Conservation (phyloP, 2,113 vertebrate species). For the Myotis davidii region DNA sequence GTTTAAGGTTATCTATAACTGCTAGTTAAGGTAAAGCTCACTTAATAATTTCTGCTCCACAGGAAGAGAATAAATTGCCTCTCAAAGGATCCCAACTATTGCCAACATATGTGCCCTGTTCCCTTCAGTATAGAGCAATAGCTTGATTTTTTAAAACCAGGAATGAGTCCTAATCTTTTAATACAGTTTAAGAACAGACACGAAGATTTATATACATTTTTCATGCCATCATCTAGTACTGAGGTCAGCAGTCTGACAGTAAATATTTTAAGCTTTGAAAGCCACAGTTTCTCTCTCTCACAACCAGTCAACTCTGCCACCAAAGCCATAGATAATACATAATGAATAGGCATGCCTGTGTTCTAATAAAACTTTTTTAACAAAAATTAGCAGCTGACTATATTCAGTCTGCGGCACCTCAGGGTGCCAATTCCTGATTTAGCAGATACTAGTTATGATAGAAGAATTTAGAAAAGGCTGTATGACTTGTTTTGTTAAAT, state of each 20-base stretch:
- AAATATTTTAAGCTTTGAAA: background rate
- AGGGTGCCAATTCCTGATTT: background rate
- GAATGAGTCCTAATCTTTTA: background rate
- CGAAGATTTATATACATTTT: background rate
- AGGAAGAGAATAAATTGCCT: background rate
- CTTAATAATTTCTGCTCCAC: background rate
- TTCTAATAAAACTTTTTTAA: conserved; percentile 27
- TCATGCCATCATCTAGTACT: background rate
- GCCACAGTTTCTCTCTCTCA: background rate
- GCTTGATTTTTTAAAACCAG: background rate
- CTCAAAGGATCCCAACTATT: background rate
- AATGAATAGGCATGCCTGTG: background rate
- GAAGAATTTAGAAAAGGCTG: conserved; percentile 11
- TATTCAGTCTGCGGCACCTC: background rate
- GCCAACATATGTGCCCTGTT: background rate
- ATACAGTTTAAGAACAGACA: background rate
- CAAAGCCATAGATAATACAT: background rate
- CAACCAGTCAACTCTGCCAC: background rate
- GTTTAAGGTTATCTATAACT: background rate
- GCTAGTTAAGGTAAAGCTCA: background rate
- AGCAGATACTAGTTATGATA: background rate
- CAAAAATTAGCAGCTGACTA: background rate
- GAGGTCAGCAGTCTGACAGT: background rate
- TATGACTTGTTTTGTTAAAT: background rate
- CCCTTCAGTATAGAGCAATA: background rate